Conservation (phyloP, 64 coral and sea anemone species). For the Acropora yongei region DNA sequence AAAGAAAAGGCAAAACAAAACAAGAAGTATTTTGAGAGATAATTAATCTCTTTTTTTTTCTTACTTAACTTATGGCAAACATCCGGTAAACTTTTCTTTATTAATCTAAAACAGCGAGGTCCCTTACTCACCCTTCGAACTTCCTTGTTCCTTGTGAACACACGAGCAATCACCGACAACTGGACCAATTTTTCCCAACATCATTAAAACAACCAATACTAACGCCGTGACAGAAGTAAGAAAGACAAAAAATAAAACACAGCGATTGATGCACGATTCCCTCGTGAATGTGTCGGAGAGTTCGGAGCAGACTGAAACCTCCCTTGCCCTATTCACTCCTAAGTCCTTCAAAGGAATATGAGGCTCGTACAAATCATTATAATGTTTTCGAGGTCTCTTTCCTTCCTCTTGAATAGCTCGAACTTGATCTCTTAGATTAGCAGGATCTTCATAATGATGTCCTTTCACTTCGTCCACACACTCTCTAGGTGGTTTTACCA, state of each 20-base stretch:
- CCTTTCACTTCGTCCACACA: neutral
- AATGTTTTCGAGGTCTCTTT: conserved; percentile 17
- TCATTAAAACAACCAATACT: conserved; percentile 24
- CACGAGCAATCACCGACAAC: neutral
- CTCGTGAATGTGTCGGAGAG: neutral
- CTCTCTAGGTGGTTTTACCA: neutral
- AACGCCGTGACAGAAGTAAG: conserved; percentile 33
- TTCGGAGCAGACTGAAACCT: neutral
- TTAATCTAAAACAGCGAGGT: neutral
- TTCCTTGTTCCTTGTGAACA: conserved; percentile 32
- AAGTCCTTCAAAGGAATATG: conserved; percentile 33
- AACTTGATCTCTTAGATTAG: conserved; percentile 13
- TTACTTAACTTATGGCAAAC: neutral
- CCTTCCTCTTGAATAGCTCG: conserved; percentile 2
- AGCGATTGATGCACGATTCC: conserved; percentile 35
- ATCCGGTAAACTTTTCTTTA: neutral
- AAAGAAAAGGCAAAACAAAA: neutral
- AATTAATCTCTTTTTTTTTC: neutral
- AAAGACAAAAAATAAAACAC: conserved; percentile 42
- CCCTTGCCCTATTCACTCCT: neutral
- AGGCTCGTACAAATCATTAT: conserved; percentile 28
- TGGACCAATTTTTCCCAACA: conserved; percentile 24
- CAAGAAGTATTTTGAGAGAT: too few species aligned
- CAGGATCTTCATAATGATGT: conserved; percentile 39
- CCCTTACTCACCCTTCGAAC: neutral